These are phyloP conservation scores for Drosophila pectinifera DNA, from an alignment of 1,140 invertebrate genomes.

Conservation along the genomic window DNA sequence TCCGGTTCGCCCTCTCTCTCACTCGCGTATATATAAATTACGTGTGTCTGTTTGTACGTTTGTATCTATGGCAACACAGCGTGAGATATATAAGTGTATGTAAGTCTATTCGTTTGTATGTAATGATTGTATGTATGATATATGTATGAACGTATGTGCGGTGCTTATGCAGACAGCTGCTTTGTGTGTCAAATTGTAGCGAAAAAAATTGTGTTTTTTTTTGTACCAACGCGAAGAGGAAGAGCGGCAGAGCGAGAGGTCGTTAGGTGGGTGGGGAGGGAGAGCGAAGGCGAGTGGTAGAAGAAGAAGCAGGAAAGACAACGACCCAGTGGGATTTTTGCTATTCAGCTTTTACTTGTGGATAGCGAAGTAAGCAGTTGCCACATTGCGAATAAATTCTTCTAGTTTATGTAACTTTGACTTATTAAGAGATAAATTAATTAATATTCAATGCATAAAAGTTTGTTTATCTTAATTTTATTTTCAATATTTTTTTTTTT, in stretches of 20 bases:
- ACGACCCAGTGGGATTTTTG: conserved; percentile 35
- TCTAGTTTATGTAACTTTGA: background rate
- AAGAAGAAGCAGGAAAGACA: conserved; percentile 20
- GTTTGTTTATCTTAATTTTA: background rate
- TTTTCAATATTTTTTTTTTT: background rate
- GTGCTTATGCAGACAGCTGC: conserved; percentile 62
- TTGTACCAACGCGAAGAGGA: conserved; percentile 35
- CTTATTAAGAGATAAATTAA: background rate
- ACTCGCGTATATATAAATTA: conserved; percentile 29
- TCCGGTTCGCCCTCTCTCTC: background rate
- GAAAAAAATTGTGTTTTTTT: conserved; percentile 50
- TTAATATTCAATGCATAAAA: background rate
- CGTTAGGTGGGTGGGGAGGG: conserved; percentile 9
- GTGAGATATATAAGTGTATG: conserved; percentile 57
- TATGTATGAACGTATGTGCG: conserved; percentile 30
- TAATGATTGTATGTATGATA: conserved; percentile 18
- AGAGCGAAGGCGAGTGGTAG: conserved; percentile 15
- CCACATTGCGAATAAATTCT: too few species aligned
- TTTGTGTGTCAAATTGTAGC: conserved; percentile 68
- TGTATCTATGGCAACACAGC: conserved; percentile 75
- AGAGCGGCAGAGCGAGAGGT: conserved; percentile 16
- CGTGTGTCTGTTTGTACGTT: conserved; percentile 33
- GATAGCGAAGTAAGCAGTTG: background rate
- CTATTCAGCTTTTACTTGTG: background rate
- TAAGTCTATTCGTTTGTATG: conserved; percentile 7